phyloP scores from a whole-genome alignment of 2,113 vertebrate species.

The Nanorana parkeri region DNA sequence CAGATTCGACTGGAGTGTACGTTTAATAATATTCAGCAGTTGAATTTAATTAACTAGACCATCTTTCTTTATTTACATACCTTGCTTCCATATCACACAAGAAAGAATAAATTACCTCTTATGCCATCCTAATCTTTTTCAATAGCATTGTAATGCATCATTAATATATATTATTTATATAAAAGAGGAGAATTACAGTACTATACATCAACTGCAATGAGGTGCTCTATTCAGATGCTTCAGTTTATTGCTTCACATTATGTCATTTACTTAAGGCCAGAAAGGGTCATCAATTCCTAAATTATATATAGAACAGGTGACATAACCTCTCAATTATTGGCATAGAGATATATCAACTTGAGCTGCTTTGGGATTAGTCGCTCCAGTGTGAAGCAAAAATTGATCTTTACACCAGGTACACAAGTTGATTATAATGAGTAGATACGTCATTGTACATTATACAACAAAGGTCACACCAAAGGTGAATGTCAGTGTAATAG shows the following conservation, averaged over 20 bases:
- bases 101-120: no score
- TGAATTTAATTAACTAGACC: no score
- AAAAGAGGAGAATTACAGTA: no score
- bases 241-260: not conserved
- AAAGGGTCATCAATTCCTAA: not conserved
- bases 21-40: no score
- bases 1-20: no score
- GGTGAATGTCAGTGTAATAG: not conserved
- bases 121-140: no score
- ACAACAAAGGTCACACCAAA: not conserved
- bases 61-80: no score
- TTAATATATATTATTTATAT: no score
- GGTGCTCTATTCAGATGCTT: no score
- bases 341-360: not conserved
- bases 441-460: not conserved
- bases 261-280: not conserved
- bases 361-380: not conserved
- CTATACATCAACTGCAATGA: no score
- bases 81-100: no score
- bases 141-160: no score
- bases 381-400: not conserved
- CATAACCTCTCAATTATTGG: not conserved
- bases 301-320: not conserved
- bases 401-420: not conserved
- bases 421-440: slow-evolving; percentile 3